Conservation (phyloP, 2,113 vertebrate species). For the Amphilophus citrinellus region DNA sequence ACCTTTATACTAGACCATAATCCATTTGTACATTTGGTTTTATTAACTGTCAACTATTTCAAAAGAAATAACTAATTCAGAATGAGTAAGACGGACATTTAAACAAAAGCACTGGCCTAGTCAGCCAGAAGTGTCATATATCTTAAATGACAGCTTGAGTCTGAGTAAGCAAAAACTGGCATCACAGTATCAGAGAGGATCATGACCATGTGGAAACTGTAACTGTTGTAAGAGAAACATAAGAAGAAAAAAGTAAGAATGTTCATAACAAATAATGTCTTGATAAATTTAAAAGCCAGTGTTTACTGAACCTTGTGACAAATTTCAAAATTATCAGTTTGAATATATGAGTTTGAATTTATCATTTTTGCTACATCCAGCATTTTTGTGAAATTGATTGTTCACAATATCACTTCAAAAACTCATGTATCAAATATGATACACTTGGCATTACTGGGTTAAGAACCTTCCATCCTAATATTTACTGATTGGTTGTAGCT, state of each 20-base stretch:
- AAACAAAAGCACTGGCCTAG: neutral
- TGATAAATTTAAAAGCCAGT: neutral
- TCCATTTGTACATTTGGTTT: neutral
- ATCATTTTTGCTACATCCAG: too few relatives aligned
- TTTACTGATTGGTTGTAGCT: neutral
- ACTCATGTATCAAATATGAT: too few relatives aligned
- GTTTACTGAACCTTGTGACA: too few relatives aligned
- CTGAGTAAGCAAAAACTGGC: slow-evolving; percentile 43
- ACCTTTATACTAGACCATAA: neutral
- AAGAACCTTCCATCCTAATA: neutral
- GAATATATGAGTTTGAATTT: too few relatives aligned
- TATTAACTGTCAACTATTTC: slow-evolving; percentile 1
- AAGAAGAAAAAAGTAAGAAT: slow-evolving; percentile 17
- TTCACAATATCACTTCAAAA: too few relatives aligned
- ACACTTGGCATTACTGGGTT: too few relatives aligned
- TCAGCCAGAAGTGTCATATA: neutral
- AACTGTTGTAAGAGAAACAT: slow-evolving; percentile 16
- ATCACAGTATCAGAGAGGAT: slow-evolving; percentile 19
- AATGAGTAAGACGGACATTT: slow-evolving; percentile 24
- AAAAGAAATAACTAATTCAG: neutral
- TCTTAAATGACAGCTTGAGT: slow-evolving; percentile 28
- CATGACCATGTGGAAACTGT: neutral
- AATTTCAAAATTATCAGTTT: too few relatives aligned
- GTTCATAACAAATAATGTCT: neutral
- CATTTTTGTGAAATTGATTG: too few relatives aligned